Conservation (phyloP, 2,797 vertebrate genomes). For the Tragelaphus eurycerus region DNA sequence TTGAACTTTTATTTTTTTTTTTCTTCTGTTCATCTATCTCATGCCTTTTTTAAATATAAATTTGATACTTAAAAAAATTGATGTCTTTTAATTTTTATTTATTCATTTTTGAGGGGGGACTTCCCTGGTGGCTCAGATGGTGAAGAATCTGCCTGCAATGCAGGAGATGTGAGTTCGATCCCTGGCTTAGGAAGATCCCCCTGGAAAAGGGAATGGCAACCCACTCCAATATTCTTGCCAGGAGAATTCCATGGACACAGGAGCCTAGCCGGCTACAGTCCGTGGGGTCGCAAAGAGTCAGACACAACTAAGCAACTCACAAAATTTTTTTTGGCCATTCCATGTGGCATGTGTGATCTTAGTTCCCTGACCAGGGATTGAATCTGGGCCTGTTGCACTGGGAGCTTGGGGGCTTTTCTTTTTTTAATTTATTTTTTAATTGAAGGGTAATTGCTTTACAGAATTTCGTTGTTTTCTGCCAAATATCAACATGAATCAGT, state of each 20-base stretch:
- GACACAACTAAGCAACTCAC: background rate
- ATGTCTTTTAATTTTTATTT: background rate
- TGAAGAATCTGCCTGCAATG: background rate
- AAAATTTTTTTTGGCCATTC: background rate
- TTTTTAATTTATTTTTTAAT: background rate
- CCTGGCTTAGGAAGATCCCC: background rate
- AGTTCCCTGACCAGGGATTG: background rate
- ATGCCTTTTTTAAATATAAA: background rate
- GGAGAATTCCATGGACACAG: background rate
- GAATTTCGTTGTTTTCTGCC: background rate
- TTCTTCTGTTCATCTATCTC: background rate
- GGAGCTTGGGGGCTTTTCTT: background rate
- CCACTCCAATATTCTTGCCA: background rate
- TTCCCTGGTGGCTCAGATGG: background rate
- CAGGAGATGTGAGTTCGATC: background rate
- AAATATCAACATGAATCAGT: background rate
- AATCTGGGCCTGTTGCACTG: background rate
- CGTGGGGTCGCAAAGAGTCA: accelerated
- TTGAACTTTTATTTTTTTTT: background rate
- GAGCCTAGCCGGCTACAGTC: background rate
- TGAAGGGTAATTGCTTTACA: background rate
- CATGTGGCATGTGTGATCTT: background rate
- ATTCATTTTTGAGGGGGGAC: background rate
- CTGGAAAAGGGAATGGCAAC: background rate
- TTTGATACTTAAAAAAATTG: background rate